Evolutionary conservation across 2,888 invertebrate species (phyloP).

Genomic region (Dasysyrphus albostriatus): DNA sequence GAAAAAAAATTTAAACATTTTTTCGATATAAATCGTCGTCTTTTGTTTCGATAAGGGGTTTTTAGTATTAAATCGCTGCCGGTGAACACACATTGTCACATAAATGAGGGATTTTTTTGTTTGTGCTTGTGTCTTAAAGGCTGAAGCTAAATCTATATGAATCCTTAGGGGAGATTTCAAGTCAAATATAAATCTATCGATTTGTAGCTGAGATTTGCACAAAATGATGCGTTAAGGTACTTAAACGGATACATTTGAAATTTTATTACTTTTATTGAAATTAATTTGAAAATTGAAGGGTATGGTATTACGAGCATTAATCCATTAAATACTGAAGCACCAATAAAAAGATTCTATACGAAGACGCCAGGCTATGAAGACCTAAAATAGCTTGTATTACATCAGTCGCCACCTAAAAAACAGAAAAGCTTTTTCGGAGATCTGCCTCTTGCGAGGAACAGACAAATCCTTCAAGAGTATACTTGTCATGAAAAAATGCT

Average conservation of each 20-base stretch:
- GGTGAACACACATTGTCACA: constrained; percentile 66
- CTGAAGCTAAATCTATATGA: not conserved
- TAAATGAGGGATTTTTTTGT: constrained; percentile 49
- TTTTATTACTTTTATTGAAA: not conserved
- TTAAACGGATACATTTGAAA: not conserved
- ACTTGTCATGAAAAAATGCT: no score
- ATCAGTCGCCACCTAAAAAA: no score
- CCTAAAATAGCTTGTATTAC: no score
- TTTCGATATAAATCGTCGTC: constrained; percentile 28
- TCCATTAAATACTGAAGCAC: no score
- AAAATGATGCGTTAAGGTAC: constrained; percentile 29
- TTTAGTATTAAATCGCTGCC: constrained; percentile 65
- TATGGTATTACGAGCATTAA: not conserved
- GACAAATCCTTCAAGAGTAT: no score
- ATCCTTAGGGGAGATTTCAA: constrained; percentile 15
- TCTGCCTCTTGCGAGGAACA: no score
- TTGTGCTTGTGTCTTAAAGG: not conserved
- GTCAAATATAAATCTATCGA: constrained; percentile 42
- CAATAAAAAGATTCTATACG: no score
- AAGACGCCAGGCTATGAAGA: no score
- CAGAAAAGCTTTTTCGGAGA: no score
- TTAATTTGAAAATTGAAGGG: not conserved
- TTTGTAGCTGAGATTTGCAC: constrained; percentile 54
- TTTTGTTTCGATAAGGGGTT: constrained; percentile 56
- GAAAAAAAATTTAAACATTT: not conserved